Evolutionary conservation across 2,888 invertebrate genomes (phyloP).

Genomic region (Stenolophus ochropezus): DNA sequence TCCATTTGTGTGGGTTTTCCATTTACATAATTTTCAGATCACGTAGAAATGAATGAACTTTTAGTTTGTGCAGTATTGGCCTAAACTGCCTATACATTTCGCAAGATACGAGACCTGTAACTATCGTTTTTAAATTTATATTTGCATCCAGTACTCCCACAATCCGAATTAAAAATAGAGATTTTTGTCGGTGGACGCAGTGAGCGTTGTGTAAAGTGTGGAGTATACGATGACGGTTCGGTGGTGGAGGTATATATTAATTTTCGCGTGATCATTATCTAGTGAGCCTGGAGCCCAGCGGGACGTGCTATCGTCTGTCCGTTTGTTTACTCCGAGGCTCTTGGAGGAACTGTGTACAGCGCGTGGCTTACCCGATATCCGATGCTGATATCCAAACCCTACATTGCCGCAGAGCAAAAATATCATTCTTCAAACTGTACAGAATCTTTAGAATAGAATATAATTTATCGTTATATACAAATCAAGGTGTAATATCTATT

Average conservation of each 20-base stretch:
- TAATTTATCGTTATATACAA: too few relatives aligned
- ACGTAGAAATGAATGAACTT: conserved; percentile 3
- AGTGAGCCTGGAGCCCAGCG: conserved; percentile 25
- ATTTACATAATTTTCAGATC: conserved; percentile 16
- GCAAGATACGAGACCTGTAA: conserved; percentile 1
- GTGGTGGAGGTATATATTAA: conserved; percentile 37
- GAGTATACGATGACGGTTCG: conserved; percentile 21
- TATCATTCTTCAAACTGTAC: not conserved
- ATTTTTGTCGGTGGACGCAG: not conserved
- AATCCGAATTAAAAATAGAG: not conserved
- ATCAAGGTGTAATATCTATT: too few relatives aligned
- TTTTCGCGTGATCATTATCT: conserved; percentile 45
- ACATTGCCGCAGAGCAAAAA: not conserved
- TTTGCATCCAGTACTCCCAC: not conserved
- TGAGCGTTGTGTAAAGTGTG: conserved; percentile 10
- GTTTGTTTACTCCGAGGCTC: conserved; percentile 40
- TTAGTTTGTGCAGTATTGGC: not conserved
- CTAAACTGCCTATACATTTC: not conserved
- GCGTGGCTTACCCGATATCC: conserved; percentile 14
- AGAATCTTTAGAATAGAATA: too few relatives aligned
- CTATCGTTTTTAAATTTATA: not conserved
- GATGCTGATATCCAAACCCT: not conserved
- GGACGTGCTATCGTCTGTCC: conserved; percentile 27
- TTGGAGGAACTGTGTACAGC: conserved; percentile 1
- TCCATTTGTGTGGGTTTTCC: not conserved